phyloP scores from a whole-genome alignment of 1,140 invertebrate genomes.

The Hestina assimilis region DNA sequence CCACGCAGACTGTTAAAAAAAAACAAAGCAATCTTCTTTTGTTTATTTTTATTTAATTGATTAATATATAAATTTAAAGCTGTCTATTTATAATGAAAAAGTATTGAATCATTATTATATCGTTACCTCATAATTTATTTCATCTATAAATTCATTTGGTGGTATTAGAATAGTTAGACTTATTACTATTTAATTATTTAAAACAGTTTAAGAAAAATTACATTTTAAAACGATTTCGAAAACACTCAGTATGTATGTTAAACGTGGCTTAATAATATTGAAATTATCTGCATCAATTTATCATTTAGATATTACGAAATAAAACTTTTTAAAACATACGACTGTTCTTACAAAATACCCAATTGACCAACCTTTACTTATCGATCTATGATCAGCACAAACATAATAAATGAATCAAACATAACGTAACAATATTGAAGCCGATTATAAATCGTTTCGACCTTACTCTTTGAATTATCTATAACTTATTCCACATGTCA shows the following conservation, averaged over 20 bases:
- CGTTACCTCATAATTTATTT: too few species aligned
- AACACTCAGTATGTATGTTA: neutral
- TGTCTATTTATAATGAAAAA: too few species aligned
- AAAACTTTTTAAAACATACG: conserved; percentile 11
- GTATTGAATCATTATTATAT: too few species aligned
- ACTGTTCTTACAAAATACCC: conserved; percentile 13
- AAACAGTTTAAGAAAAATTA: too few species aligned
- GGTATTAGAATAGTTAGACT: too few species aligned
- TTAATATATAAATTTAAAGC: too few species aligned
- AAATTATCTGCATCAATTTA: conserved; percentile 2
- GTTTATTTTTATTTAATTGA: too few species aligned
- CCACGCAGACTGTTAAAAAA: neutral
- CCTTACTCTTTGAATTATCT: conserved; percentile 11
- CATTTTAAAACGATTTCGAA: too few species aligned
- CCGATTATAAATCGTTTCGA: conserved; percentile 14
- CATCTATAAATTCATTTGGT: too few species aligned
- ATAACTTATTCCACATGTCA: conserved; percentile 12
- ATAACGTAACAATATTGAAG: conserved; percentile 8
- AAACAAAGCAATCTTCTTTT: neutral
- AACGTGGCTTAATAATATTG: neutral
- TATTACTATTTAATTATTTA: too few species aligned
- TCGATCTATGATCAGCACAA: conserved; percentile 16
- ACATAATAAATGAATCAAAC: conserved; percentile 17
- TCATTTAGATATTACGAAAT: conserved; percentile 10
- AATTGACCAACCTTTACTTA: conserved; percentile 14